These are phyloP conservation scores for Drosophila kohkoa DNA, from an alignment of 1,140 invertebrate genomes.

Conservation along the genomic window DNA sequence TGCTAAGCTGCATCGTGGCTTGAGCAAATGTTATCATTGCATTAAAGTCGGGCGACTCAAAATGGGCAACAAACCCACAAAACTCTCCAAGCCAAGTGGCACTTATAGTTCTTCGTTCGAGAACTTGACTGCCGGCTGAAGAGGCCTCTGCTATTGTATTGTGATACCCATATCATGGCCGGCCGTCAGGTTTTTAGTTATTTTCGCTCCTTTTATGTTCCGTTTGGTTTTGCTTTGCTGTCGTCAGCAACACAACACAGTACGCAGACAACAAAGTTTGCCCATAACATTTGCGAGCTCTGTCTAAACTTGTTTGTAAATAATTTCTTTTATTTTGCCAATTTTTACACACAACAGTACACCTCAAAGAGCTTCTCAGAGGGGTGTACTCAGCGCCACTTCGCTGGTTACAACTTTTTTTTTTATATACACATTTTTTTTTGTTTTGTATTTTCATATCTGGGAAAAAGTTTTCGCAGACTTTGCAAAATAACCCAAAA, in stretches of 20 bases:
- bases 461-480: constrained; percentile 70
- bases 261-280: constrained; percentile 71
- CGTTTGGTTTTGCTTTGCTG: constrained; percentile 36
- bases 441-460: constrained; percentile 40
- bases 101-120: constrained; percentile 20
- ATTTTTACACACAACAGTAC: constrained; percentile 80
- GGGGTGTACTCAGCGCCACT: constrained; percentile 10
- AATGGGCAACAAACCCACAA: constrained; percentile 17
- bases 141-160: not conserved
- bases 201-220: constrained; percentile 51
- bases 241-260: constrained; percentile 21
- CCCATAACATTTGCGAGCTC: constrained; percentile 80
- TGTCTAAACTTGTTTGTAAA: constrained; percentile 82
- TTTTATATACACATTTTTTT: constrained; percentile 21
- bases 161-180: constrained; percentile 39
- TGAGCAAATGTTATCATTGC: constrained; percentile 50
- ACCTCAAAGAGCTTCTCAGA: constrained; percentile 66
- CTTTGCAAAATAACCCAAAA: constrained; percentile 65
- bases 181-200: constrained; percentile 5
- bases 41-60: constrained; percentile 39
- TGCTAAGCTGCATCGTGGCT: constrained; percentile 8
- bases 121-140: constrained; percentile 22
- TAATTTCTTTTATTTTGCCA: constrained; percentile 83
- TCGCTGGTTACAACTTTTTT: constrained; percentile 25
- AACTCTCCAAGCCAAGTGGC: constrained; percentile 18